Evolutionary conservation across 2,888 invertebrate genomes (phyloP).

Genomic region (Euzophera pinguis): DNA sequence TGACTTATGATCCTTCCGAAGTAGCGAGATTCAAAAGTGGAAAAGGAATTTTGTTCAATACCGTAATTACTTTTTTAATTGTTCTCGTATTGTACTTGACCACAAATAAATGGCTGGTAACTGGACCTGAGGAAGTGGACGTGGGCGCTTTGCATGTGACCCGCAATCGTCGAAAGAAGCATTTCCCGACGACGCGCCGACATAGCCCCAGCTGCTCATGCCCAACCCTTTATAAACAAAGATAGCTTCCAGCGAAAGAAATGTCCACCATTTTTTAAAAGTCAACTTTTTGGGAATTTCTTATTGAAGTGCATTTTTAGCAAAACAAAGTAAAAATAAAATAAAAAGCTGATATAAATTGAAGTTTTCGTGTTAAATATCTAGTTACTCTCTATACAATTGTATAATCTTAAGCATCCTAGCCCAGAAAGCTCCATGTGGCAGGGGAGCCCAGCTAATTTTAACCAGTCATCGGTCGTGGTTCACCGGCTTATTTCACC

Average conservation of each 20-base stretch:
- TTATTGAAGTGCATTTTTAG: too few species aligned
- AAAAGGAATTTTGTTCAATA: conserved; percentile 34
- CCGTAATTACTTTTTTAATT: conserved; percentile 36
- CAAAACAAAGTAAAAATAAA: too few species aligned
- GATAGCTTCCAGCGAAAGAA: background rate
- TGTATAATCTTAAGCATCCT: too few species aligned
- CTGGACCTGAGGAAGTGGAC: conserved; percentile 56
- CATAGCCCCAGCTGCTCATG: background rate
- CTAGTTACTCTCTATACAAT: too few species aligned
- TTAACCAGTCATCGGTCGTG: too few species aligned
- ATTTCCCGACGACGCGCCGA: background rate
- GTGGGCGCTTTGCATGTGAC: conserved; percentile 45
- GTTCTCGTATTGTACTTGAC: conserved; percentile 37
- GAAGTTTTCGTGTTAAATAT: too few species aligned
- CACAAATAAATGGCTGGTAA: conserved; percentile 52
- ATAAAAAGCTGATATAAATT: too few species aligned
- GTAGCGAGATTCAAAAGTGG: conserved; percentile 19
- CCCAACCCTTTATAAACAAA: background rate
- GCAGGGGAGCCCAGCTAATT: too few species aligned
- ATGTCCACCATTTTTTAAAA: too few species aligned
- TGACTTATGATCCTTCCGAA: conserved; percentile 17
- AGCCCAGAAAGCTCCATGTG: too few species aligned
- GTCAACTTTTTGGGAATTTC: too few species aligned
- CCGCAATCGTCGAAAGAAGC: conserved; percentile 28
- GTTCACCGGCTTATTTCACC: too few species aligned